Evolutionary conservation across 1,140 invertebrate genomes (phyloP), one percentile per base, ranked within the genome.

Genomic region (Bemisia tabaci): DNA sequence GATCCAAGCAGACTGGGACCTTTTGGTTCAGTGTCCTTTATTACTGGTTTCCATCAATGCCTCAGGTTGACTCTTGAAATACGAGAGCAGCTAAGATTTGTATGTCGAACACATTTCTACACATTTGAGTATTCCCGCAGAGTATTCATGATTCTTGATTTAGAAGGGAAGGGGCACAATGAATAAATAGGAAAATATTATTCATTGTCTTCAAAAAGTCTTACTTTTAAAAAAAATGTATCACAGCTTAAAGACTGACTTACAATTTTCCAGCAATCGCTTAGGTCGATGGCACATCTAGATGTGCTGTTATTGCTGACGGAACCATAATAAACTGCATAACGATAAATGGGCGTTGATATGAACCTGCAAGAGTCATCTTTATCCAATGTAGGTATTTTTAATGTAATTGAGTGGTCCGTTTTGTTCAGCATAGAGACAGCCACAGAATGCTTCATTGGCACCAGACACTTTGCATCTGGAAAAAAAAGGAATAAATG

Each of bases 401-500:
- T 75, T 0, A 92, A 73, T 1, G 78, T 83, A 22, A 94, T 77
- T 9, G 82, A 86, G 24, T 82, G 81, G 1, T 85, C 82, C 0
- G 84, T 83, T 72, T 79, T 76, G 1, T 79, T 79, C 1, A 79
- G 65, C 0, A 86, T 66, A 68, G 76, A 77, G 2, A 84, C 77
- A 17, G 78, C 74, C 22, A 80, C 74, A 23, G 81, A 79, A 21
- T 75, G 70, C 59, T 82, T 77, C 65, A 78, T 77, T 0, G 87
- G 87, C 61, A 82, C 81, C 1, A 94, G 74, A 73, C 91, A 94
- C 11, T 82, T 77, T n/a, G 79, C 69, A 73, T 76, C 80, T 80
- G 69, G 5, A 71, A 68, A 67, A 12, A 59, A 12, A 22, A 12
- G 22, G 12, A 12, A 12, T n/a, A 22, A 12, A 12, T 12, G 48